phyloP scores from a whole-genome alignment of 2,113 vertebrate genomes.

The Felis catus region DNA sequence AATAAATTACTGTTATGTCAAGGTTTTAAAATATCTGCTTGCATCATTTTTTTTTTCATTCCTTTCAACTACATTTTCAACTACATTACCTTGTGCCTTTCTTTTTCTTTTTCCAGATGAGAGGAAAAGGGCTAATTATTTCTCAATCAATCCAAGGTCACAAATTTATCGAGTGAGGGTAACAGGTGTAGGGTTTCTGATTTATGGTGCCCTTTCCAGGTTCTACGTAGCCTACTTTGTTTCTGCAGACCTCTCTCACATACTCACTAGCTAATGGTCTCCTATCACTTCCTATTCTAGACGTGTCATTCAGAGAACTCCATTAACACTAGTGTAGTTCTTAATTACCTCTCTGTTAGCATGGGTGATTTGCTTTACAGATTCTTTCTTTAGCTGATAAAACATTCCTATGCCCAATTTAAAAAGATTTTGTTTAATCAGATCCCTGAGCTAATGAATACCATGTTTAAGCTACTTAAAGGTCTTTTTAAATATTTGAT shows the following conservation, averaged over 20 bases:
- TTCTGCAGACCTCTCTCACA: background rate
- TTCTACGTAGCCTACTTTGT: background rate
- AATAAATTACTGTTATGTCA: background rate
- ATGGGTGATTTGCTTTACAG: constrained; percentile 43
- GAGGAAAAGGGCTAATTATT: background rate
- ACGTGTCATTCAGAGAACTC: constrained; percentile 20
- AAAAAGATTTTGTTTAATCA: constrained; percentile 54
- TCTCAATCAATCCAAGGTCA: background rate
- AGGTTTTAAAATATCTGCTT: background rate
- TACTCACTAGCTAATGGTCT: background rate
- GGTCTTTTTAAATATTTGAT: constrained; percentile 58
- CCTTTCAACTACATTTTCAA: background rate
- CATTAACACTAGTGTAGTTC: constrained; percentile 37
- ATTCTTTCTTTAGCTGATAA: constrained; percentile 56
- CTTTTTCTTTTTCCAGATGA: background rate
- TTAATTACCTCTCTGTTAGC: constrained; percentile 40
- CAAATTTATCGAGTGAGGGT: background rate
- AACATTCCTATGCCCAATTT: constrained; percentile 44
- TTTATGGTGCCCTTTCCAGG: background rate
- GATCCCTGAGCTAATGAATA: constrained; percentile 54
- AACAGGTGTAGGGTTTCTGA: background rate
- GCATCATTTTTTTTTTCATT: background rate
- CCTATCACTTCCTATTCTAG: background rate
- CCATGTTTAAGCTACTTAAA: constrained; percentile 47
- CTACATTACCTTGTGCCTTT: background rate